Percentiles rank a stretch among this genome's conserved stretches.
Conservation (phyloP, 2,888 invertebrate species). For the Hymenopus coronatus region DNA sequence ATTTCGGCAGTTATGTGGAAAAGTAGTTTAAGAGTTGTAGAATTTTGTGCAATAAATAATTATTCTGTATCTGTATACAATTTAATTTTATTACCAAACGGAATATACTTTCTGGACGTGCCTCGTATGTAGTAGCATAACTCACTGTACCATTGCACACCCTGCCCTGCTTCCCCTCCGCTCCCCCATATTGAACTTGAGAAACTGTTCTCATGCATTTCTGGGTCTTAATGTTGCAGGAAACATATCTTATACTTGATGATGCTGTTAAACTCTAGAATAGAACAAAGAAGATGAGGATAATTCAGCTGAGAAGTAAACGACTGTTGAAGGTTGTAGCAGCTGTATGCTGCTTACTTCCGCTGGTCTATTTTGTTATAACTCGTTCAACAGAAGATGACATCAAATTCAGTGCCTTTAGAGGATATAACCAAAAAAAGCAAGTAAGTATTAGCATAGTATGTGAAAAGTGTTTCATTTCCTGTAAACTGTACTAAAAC, state of each 20-base stretch:
- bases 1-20: no score
- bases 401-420: constrained; percentile 16
- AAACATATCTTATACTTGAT: not conserved
- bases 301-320: constrained; percentile 43
- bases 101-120: no score
- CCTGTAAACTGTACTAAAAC: no score
- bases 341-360: constrained; percentile 53
- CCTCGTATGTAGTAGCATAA: no score
- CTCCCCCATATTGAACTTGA: no score
- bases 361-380: constrained; percentile 61
- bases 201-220: not conserved
- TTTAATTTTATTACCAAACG: no score
- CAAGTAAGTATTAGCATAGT: not conserved
- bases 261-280: not conserved
- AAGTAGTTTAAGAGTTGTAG: no score
- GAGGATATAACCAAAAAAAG: not conserved
- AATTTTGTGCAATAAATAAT: no score
- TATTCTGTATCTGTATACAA: no score
- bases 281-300: constrained; percentile 41
- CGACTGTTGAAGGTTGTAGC: constrained; percentile 45
- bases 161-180: no score
- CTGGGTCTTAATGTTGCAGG: not conserved
- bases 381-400: constrained; percentile 52
- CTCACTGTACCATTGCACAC: no score
- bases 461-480: not conserved